These are phyloP conservation scores for Sycophila texana DNA, from an alignment of 2,888 invertebrate species.

Conservation along the genomic window DNA sequence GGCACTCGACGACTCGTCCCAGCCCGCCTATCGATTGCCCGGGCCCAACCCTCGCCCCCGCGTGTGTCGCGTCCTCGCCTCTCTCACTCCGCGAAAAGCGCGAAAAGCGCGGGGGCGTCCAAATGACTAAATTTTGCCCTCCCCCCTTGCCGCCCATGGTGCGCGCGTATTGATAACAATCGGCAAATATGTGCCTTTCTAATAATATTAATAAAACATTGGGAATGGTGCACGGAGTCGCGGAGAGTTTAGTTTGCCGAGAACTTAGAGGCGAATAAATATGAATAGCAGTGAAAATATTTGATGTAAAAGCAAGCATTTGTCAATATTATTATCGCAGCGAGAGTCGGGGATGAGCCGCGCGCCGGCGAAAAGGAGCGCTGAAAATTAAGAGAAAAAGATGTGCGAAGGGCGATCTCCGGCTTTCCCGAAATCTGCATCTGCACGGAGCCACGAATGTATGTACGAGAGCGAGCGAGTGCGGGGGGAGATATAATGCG, in stretches of 20 bases:
- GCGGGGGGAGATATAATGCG: too few species aligned
- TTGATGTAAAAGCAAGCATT: slow-evolving; percentile 54
- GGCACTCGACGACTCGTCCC: not conserved
- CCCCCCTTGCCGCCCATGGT: too few species aligned
- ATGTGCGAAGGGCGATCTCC: not conserved
- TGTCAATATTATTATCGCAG: slow-evolving; percentile 56
- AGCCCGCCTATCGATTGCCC: not conserved
- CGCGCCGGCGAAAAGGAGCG: not conserved
- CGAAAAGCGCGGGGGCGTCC: not conserved
- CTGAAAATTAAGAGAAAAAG: slow-evolving; percentile 35
- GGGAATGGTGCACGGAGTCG: slow-evolving; percentile 19
- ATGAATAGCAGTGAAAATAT: slow-evolving; percentile 54
- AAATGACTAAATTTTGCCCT: too few species aligned
- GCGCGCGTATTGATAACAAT: slow-evolving; percentile 59
- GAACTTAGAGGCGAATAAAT: slow-evolving; percentile 56
- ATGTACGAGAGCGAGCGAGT: not conserved
- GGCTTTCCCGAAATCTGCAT: slow-evolving; percentile 27
- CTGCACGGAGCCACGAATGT: not conserved
- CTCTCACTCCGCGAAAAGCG: not conserved
- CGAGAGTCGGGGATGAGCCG: slow-evolving; percentile 8
- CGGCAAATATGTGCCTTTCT: slow-evolving; percentile 47
- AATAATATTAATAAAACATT: slow-evolving; percentile 49
- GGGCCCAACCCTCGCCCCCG: not conserved
- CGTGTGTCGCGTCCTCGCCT: too few species aligned
- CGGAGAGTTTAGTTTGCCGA: slow-evolving; percentile 51